phyloP scores from a whole-genome alignment of 2,888 invertebrate genomes.

The Ichneumon xanthorius region DNA sequence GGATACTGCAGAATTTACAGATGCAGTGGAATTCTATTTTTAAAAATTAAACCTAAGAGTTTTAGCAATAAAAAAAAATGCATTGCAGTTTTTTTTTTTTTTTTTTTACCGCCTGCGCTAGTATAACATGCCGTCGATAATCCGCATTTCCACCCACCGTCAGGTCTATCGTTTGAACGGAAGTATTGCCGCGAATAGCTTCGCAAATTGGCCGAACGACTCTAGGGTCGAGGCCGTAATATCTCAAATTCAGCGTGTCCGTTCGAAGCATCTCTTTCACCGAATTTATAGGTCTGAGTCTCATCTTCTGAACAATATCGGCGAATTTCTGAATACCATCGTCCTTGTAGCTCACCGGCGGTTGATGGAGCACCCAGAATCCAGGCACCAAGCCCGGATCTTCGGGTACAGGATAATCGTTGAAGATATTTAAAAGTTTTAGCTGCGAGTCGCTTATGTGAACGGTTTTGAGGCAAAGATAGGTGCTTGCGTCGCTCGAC shows the following conservation, averaged over 20 bases:
- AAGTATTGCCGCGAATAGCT: slow-evolving; percentile 74
- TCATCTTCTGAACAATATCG: slow-evolving; percentile 67
- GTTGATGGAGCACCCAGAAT: slow-evolving; percentile 74
- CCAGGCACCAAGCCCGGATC: slow-evolving; percentile 76
- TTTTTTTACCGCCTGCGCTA: not conserved
- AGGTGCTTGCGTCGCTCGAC: slow-evolving; percentile 66
- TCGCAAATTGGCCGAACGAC: slow-evolving; percentile 75
- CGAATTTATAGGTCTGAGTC: slow-evolving; percentile 72
- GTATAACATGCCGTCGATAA: not conserved
- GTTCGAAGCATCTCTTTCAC: slow-evolving; percentile 75
- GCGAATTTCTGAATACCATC: slow-evolving; percentile 77
- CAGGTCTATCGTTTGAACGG: slow-evolving; percentile 76
- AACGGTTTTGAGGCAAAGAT: slow-evolving; percentile 73
- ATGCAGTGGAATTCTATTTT: not conserved
- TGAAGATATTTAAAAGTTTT: slow-evolving; percentile 73
- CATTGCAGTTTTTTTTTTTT: not conserved
- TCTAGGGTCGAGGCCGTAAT: slow-evolving; percentile 77
- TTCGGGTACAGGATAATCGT: slow-evolving; percentile 73
- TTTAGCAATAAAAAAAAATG: not conserved
- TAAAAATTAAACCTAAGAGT: not conserved
- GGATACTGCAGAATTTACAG: not conserved
- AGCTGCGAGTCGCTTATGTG: slow-evolving; percentile 77
- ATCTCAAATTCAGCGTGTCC: slow-evolving; percentile 76
- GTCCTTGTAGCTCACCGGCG: slow-evolving; percentile 65
- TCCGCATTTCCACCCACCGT: slow-evolving; percentile 71